Percentiles rank a stretch among this genome's conserved stretches.
phyloP scores from a whole-genome alignment of 1,140 invertebrate species.

The Apolygus lucorum region DNA sequence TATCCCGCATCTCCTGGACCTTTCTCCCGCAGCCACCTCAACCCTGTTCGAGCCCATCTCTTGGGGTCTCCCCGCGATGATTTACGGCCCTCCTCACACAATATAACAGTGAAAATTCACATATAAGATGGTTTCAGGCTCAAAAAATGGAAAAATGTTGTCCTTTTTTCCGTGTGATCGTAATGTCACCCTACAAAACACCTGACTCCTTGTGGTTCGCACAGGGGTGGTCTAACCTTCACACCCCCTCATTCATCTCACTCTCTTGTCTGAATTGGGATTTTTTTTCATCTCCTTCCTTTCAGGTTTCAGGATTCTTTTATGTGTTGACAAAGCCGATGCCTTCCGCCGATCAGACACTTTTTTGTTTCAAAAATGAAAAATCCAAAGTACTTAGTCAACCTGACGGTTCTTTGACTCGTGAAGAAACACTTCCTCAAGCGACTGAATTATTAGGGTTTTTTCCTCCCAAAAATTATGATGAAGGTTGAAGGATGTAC shows the following conservation, averaged over 20 bases:
- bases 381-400: background rate
- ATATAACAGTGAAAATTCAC: conserved; percentile 8
- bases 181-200: background rate
- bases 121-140: conserved; percentile 2
- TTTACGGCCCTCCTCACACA: conserved; percentile 10
- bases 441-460: background rate
- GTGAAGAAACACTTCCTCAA: background rate
- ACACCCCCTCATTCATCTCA: conserved; percentile 10
- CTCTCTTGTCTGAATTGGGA: background rate
- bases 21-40: background rate
- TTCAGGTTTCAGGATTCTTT: background rate
- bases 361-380: conserved; percentile 6
- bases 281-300: background rate
- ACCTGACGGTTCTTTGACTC: background rate
- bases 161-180: background rate
- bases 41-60: background rate
- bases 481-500: too few species aligned
- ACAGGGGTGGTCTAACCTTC: background rate
- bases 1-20: background rate
- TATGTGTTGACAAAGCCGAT: too few species aligned
- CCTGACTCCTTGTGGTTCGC: conserved; percentile 6
- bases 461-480: too few species aligned
- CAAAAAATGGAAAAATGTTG: conserved; percentile 1
- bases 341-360: background rate
- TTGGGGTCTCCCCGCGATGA: background rate